Conservation (phyloP, 2,113 vertebrate genomes). For the Ameiurus melas region DNA sequence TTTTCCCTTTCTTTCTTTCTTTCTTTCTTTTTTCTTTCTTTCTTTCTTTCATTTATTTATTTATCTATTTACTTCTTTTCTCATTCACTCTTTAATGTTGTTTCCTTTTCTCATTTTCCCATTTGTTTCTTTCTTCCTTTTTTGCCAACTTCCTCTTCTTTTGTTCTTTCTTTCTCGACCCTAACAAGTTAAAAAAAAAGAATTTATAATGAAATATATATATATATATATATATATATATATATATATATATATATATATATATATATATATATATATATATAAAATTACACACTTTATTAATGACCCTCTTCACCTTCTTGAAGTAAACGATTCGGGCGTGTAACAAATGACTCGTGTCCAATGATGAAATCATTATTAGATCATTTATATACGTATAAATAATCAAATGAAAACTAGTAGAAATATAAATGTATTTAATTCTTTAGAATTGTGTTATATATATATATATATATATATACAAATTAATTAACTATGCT, state of each 20-base stretch:
- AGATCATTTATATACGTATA: not conserved
- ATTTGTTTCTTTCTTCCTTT: not conserved
- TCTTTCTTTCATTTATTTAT: not conserved
- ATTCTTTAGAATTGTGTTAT: not conserved
- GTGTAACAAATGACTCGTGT: not conserved
- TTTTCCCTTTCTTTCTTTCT: not conserved
- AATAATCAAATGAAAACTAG: not conserved
- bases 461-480: not conserved
- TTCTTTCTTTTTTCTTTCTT: not conserved
- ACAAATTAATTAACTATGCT: not conserved
- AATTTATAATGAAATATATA: not conserved
- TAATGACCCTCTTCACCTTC: not conserved
- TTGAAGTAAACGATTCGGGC: not conserved
- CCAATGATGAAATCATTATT: not conserved
- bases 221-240: too few relatives aligned
- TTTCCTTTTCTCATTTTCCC: not conserved
- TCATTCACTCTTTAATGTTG: not conserved
- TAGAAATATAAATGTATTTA: not conserved
- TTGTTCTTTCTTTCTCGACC: not conserved
- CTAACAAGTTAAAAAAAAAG: too few relatives aligned
- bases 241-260: too few relatives aligned
- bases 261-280: not conserved
- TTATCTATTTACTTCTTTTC: not conserved
- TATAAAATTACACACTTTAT: not conserved
- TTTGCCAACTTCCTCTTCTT: not conserved